Base-by-base conservation (phyloP, 2,797 vertebrate species). In the Micropoecilia bifurca region DNA sequence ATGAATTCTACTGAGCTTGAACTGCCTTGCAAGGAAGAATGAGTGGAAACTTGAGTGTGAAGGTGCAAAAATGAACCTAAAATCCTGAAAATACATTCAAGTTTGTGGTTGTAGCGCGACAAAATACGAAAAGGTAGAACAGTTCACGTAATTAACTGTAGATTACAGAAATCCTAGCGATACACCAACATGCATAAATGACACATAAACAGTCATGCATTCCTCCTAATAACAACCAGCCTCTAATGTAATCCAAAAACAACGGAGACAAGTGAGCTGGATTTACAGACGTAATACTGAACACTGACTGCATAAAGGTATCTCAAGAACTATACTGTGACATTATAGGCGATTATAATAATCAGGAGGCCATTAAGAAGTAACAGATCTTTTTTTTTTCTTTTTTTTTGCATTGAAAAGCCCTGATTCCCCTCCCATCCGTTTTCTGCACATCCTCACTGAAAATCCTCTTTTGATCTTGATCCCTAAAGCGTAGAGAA, bases 401-500 rank as follows among this genome's bases (percentile, higher is more conserved):
- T n/a, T 22, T 9, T 84, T 61, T 55, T 85, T 83, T 84, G 73
- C 77, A 68, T 69, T 76, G 55, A 43, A 80, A 77, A 68, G 12
- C n/a, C 39, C 20, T 25, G 20, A 25, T 68, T 68, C 9, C 63
- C 36, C 45, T 33, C 28, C 55, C 18, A 43, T 77, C 75, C 73
- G 71, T 66, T 66, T 55, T 57, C 57, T 71, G 57, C 53, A 55
- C 74, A 39, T 68, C 63, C 50, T 79, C 71, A 78, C 20, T 50
- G 41, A 1, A 20, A 66, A 53, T 68, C 50, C 50, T 43, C 43
- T 53, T 77, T 0, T 47, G 53, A 73, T 68, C 28, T 39, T 28
- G 25, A 84, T 22, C 69, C 22, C 50, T 57, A 25, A 80, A 25
- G 59, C 73, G 18, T 30, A 30, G 68, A 30, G 47, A 79, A 13